Base-by-base conservation (phyloP, 2,113 vertebrate genomes). In the Bostrychus sinensis region DNA sequence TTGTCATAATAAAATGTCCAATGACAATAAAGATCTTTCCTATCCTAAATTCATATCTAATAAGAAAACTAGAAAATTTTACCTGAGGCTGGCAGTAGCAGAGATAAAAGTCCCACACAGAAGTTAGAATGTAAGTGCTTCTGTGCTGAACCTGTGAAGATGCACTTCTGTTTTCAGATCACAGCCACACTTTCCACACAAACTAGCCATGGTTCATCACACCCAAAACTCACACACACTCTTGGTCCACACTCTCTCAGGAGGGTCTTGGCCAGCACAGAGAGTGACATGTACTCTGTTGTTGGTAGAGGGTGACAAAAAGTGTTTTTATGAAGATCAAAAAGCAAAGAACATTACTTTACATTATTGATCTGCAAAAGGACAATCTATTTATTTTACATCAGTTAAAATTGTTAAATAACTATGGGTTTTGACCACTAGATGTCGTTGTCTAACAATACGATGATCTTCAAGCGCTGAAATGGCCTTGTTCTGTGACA, bases 21-120 rank as follows among this genome's bases (percentile, higher is more conserved):
- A n/a, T n/a, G n/a, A n/a, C n/a, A n/a, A n/a, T n/a, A n/a, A n/a
- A n/a, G n/a, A n/a, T n/a, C n/a, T n/a, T n/a, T n/a, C n/a, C n/a
- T n/a, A n/a, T n/a, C n/a, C n/a, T n/a, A n/a, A n/a, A n/a, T n/a
- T n/a, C n/a, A n/a, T n/a, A n/a, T n/a, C 8, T 19, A 2, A 48
- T 26, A 13, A 26, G 4, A 7, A 51, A 48, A 51, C 1, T 6
- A 32, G 26, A n/a, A 0, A 6, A 11, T 36, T 6, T 55, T 88
- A 91, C 88, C 88, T 91, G 84, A 73, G 61, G 76, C 62, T 66
- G 66, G 56, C 23, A 30, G 68, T 43, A 30, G 23, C 38, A 72
- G 68, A n/a, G 70, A 63, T 17, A 36, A 56, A 55, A 78, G 68
- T 71, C 56, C 79, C 11, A 25, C 51, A 66, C 54, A 79, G 67